Evolutionary conservation across 2,113 vertebrate species (phyloP).

Genomic region (Setophaga coronata): DNA sequence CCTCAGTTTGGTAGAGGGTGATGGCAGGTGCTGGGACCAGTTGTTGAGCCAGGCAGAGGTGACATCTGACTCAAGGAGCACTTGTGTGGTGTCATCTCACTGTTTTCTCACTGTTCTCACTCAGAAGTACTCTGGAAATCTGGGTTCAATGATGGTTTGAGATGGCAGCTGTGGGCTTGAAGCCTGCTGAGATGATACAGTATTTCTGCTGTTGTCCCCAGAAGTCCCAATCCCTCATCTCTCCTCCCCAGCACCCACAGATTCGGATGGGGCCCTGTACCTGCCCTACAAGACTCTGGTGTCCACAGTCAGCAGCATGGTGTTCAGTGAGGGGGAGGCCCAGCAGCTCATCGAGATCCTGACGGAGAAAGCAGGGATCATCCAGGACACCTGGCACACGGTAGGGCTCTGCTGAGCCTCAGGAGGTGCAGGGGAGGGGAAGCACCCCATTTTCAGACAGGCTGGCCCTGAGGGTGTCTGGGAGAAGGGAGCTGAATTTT

Average conservation of each 20-base stretch:
- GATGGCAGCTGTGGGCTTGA: neutral
- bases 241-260: conserved; percentile 40
- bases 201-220: neutral
- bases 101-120: neutral
- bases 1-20: neutral
- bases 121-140: neutral
- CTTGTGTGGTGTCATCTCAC: rapidly evolving
- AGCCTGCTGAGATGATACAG: neutral
- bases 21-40: neutral
- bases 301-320: conserved; percentile 86
- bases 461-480: neutral
- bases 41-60: neutral
- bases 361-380: conserved; percentile 83
- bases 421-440: neutral
- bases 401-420: conserved; percentile 56
- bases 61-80: neutral
- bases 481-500: neutral
- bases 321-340: conserved; percentile 88
- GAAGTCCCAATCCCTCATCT: neutral
- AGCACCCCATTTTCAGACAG: neutral
- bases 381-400: conserved; percentile 92
- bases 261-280: conserved; percentile 79
- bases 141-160: neutral
- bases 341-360: conserved; percentile 92
- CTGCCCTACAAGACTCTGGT: conserved; percentile 89